These are phyloP conservation scores for Melinopterus prodromus DNA, from an alignment of 2,888 invertebrate species.

Conservation along the genomic window DNA sequence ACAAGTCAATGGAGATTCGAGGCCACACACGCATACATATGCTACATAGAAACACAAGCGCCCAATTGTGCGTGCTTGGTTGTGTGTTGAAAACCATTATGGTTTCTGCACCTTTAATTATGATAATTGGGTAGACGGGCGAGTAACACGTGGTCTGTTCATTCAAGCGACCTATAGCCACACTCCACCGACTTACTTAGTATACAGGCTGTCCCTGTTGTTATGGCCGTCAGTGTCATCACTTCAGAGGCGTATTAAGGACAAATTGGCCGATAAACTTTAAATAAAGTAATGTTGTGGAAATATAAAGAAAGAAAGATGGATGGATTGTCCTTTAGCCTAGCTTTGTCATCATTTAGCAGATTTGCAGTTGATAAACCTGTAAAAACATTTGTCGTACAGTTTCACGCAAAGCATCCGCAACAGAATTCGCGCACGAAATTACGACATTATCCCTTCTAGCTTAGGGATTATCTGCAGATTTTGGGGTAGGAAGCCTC, in stretches of 20 bases:
- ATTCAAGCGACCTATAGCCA: background rate
- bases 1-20: background rate
- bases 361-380: background rate
- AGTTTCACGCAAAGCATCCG: background rate
- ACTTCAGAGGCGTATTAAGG: too few species aligned
- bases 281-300: too few species aligned
- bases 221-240: too few species aligned
- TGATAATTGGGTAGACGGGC: background rate
- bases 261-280: too few species aligned
- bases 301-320: too few species aligned
- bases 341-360: background rate
- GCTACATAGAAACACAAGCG: background rate
- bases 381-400: background rate
- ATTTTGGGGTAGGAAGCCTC: background rate
- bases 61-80: background rate
- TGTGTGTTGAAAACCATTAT: background rate
- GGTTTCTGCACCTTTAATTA: slow-evolving; percentile 4
- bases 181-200: background rate
- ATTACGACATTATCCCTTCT: background rate
- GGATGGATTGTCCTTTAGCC: too few species aligned
- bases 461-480: background rate
- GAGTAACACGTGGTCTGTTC: background rate
- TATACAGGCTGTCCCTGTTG: too few species aligned
- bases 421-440: background rate
- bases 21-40: background rate